A percentile compares a stretch with the other conserved stretches of the same genome.
Conservation (phyloP, 2,888 invertebrate species). For the Drosophila silvestris region DNA sequence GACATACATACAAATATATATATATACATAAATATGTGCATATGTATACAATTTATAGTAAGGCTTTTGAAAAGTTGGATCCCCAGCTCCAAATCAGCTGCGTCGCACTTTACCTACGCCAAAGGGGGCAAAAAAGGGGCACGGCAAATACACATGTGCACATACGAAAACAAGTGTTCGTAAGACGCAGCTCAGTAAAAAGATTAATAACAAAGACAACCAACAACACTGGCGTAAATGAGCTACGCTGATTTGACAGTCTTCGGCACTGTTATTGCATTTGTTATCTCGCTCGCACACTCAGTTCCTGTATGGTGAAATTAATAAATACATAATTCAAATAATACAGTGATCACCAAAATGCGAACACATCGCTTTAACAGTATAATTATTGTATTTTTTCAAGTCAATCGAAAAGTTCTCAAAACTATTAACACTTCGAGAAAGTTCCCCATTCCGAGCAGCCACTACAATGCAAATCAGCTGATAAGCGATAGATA, state of each 20-base stretch:
- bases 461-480: background rate
- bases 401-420: background rate
- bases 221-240: background rate
- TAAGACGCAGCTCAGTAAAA: conserved; percentile 16
- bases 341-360: background rate
- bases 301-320: conserved; percentile 24
- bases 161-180: conserved; percentile 27
- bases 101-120: conserved; percentile 51
- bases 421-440: background rate
- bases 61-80: conserved; percentile 27
- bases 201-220: conserved; percentile 21
- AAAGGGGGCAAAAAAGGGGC: conserved; percentile 63
- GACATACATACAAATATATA: background rate
- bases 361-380: background rate
- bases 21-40: background rate
- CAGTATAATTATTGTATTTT: background rate
- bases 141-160: conserved; percentile 40
- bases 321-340: conserved; percentile 2
- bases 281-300: conserved; percentile 27
- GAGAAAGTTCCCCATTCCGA: background rate
- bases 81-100: conserved; percentile 47
- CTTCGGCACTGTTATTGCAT: background rate
- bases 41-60: conserved; percentile 12
- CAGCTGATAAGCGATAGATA: conserved; percentile 41
- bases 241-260: conserved; percentile 19